Percentiles rank a stretch among this genome's conserved stretches.
These are phyloP conservation scores for Gymnorhina tibicen DNA, from an alignment of 2,113 vertebrate species.

Conservation along the genomic window DNA sequence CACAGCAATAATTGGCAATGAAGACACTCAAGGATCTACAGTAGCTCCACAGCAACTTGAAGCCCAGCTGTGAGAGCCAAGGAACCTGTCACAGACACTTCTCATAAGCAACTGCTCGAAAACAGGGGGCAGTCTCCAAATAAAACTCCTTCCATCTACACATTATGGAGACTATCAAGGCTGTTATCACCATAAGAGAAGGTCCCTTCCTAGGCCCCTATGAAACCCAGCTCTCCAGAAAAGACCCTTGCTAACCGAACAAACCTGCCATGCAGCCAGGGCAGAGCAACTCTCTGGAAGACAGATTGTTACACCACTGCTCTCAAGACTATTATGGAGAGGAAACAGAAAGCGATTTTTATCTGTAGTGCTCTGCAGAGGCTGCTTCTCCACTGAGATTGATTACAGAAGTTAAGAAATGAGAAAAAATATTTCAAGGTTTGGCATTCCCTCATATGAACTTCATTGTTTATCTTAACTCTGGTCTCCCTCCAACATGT, in stretches of 20 bases:
- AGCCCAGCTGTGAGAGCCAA: not conserved
- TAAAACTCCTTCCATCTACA: not conserved
- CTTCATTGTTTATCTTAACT: not conserved
- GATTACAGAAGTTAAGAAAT: not conserved
- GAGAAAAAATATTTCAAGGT: not conserved
- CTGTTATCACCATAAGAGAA: not conserved
- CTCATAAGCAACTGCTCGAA: not conserved
- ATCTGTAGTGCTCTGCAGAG: not conserved
- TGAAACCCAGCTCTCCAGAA: not conserved
- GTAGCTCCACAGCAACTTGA: not conserved
- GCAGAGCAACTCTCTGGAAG: not conserved
- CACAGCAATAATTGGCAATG: not conserved
- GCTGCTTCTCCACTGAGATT: not conserved
- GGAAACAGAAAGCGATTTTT: not conserved
- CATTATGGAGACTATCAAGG: rapidly evolving
- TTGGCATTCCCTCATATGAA: not conserved
- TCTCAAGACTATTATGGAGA: not conserved
- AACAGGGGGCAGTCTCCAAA: not conserved
- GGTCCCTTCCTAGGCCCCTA: rapidly evolving
- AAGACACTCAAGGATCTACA: not conserved
- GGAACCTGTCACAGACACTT: not conserved
- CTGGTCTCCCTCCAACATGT: not conserved
- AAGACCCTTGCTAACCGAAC: not conserved
- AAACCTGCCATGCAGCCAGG: rapidly evolving
- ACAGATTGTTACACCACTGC: not conserved